A percentile compares a stretch with the other conserved stretches of the same genome.
phyloP scores from a whole-genome alignment of 1,140 invertebrate species.

The Propsilocerus akamusi region DNA sequence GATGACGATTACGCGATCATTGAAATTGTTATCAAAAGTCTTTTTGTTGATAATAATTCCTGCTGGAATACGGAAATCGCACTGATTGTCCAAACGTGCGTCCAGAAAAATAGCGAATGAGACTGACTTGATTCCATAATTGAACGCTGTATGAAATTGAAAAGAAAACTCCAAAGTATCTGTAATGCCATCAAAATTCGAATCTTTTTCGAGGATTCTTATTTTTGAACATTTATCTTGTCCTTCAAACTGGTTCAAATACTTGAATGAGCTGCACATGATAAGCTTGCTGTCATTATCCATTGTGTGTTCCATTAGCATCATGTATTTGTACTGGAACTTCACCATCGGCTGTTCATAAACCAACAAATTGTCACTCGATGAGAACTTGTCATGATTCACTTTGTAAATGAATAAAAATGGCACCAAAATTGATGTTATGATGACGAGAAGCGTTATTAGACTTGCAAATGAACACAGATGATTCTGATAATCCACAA shows the following conservation, averaged over 20 bases:
- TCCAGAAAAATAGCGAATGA: background rate
- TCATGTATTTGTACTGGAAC: background rate
- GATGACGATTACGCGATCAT: background rate
- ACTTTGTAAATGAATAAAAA: background rate
- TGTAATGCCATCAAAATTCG: background rate
- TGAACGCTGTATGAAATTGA: background rate
- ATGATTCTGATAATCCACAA: background rate
- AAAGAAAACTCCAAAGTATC: background rate
- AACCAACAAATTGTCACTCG: background rate
- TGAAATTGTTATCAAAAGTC: background rate
- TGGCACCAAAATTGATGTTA: background rate
- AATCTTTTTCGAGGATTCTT: background rate
- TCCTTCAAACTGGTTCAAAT: background rate
- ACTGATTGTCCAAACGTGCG: background rate
- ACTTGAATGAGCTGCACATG: background rate
- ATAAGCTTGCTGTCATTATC: background rate
- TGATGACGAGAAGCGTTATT: background rate
- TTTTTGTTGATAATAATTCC: background rate
- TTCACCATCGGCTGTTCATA: background rate
- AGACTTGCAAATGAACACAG: background rate
- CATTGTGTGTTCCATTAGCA: background rate
- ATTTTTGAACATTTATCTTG: background rate
- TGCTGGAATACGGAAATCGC: background rate
- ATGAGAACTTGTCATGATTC: too few relatives aligned
- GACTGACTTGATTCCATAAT: background rate